phyloP scores from a whole-genome alignment of 2,888 invertebrate species.

The Trissonchulus latispiculum region DNA sequence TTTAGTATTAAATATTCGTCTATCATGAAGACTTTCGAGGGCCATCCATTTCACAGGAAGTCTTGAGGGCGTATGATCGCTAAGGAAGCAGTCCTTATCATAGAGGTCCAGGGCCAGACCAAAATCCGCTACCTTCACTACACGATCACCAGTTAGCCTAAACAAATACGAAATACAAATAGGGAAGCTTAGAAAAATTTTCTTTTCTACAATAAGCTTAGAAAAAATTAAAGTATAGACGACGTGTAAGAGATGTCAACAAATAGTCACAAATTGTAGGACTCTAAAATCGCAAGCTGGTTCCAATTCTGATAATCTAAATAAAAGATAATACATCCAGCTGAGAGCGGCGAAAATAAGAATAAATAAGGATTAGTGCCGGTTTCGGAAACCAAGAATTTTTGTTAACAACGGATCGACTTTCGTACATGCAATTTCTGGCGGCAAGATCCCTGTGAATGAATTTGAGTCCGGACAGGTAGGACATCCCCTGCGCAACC shows the following conservation, averaged over 20 bases:
- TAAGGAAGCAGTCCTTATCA: conserved; percentile 50
- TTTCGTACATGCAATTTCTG: conserved; percentile 52
- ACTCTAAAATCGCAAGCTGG: no score
- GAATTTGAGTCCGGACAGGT: conserved; percentile 50
- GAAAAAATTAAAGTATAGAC: no score
- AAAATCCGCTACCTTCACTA: conserved; percentile 53
- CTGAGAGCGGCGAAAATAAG: no score
- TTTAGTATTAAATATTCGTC: conserved; percentile 45
- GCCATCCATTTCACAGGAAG: conserved; percentile 52
- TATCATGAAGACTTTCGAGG: conserved; percentile 48
- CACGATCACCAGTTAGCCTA: conserved; percentile 49
- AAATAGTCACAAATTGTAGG: no score
- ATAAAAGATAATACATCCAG: no score
- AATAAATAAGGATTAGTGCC: no score
- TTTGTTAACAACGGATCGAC: no score
- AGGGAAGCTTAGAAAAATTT: no score
- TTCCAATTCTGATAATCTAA: no score
- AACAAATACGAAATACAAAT: conserved; percentile 35
- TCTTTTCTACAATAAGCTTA: no score
- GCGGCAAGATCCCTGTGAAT: conserved; percentile 53
- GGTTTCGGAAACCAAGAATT: no score
- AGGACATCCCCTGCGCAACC: conserved; percentile 52
- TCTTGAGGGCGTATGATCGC: conserved; percentile 42
- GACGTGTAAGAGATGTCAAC: no score
- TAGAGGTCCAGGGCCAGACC: conserved; percentile 53